A percentile compares a stretch with the other conserved stretches of the same genome.
These are phyloP conservation scores for Esox masquinongy DNA, from an alignment of 2,797 vertebrate genomes.

Conservation along the genomic window DNA sequence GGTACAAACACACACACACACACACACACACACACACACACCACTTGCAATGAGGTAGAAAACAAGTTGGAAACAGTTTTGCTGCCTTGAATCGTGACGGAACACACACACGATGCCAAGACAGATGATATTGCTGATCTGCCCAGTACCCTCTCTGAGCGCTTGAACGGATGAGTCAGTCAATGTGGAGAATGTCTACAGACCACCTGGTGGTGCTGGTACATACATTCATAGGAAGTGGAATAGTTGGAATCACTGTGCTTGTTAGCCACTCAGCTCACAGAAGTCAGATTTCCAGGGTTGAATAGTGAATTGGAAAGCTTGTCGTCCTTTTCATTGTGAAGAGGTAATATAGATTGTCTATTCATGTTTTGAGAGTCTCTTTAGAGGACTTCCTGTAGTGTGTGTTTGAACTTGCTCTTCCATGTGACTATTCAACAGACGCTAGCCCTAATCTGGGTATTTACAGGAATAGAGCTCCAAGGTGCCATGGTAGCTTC, in stretches of 20 bases:
- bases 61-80: not conserved
- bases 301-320: not conserved
- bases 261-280: not conserved
- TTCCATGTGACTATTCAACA: not conserved
- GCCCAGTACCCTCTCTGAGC: not conserved
- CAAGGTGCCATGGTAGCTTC: not conserved
- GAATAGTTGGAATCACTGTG: not conserved
- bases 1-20: slow-evolving; percentile 65
- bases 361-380: too few species aligned
- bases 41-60: not conserved
- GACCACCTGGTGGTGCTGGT: not conserved
- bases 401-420: too few species aligned
- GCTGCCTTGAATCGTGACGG: not conserved
- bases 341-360: not conserved
- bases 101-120: not conserved
- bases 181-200: not conserved
- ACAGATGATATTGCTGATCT: not conserved
- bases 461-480: not conserved
- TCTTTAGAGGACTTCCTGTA: too few species aligned
- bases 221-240: not conserved
- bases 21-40: not conserved
- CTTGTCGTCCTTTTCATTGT: not conserved
- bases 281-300: not conserved
- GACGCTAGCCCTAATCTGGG: not conserved
- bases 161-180: not conserved